Conservation (phyloP, 1,140 invertebrate genomes). For the Batillaria attramentaria region DNA sequence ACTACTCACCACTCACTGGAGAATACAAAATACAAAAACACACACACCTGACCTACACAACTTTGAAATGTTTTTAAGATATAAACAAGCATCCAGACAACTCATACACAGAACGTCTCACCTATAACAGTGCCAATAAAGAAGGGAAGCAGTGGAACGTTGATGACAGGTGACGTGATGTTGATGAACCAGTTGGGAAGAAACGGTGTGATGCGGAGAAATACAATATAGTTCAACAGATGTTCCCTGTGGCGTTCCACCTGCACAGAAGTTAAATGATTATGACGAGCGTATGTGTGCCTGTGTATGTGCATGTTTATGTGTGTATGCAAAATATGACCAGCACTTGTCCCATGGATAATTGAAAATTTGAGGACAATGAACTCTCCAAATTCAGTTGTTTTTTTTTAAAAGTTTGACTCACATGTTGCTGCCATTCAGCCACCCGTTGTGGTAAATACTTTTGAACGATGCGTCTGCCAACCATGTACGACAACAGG, state of each 20-base stretch:
- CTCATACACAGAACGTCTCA: slow-evolving; percentile 67
- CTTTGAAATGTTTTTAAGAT: no score
- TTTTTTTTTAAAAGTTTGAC: slow-evolving; percentile 37
- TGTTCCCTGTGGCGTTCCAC: slow-evolving; percentile 88
- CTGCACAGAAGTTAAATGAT: no score
- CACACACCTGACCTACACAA: no score
- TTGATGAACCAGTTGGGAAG: slow-evolving; percentile 99
- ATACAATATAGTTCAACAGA: slow-evolving; percentile 97
- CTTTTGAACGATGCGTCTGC: slow-evolving; percentile 85
- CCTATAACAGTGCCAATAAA: slow-evolving; percentile 91
- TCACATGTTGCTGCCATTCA: slow-evolving; percentile 88
- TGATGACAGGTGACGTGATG: slow-evolving; percentile 95
- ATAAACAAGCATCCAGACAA: no score
- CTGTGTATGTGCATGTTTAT: slow-evolving; percentile 1
- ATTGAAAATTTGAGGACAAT: no score
- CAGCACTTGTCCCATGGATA: no score
- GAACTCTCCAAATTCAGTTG: no score
- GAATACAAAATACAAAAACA: no score
- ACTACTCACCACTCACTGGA: no score
- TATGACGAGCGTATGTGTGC: slow-evolving; percentile 7
- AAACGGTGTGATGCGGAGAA: slow-evolving; percentile 96
- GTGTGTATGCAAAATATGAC: neutral
- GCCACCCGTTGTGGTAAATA: slow-evolving; percentile 91
- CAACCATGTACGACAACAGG: slow-evolving; percentile 90
- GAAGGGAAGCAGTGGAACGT: slow-evolving; percentile 93